Evolutionary conservation across 2,797 vertebrate genomes (phyloP), one percentile per base, ranked within the genome.

Genomic region (Margarornis squamiger): DNA sequence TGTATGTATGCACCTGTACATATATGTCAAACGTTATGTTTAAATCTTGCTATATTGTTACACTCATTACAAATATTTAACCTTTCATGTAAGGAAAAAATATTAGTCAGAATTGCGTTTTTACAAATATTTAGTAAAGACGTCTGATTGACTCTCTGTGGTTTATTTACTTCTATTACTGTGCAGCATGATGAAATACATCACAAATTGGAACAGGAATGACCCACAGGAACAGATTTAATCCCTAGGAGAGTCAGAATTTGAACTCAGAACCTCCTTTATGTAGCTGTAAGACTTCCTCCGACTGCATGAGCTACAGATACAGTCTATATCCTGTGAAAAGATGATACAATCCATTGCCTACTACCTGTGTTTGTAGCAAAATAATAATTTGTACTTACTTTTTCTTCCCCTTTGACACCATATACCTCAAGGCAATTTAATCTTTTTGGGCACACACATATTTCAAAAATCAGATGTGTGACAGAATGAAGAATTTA

Each of bases 161-260:
- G n/a, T 91, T 80, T 89, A 63, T 86, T 86, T 79, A 71, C 67
- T 91, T 76, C 70, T 61, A 14, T 39, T 49, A 38, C 43, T 72
- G 58, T 58, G 75, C 65, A 83, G 55, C 34, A 29, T 0, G 24
- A 71, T 62, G 43, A 85, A 91, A 73, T 26, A 72, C 41, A 73
- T 48, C 72, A 52, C 30, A 67, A 55, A 22, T 9, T 54, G 58
- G 26, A 88, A 68, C 7, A 51, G 43, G 36, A 68, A 51, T 7
- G 46, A 68, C 75, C 77, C 68, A 75, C 23, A 26, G 84, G 62
- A 74, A 59, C 24, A 81, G 52, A 68, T 54, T 22, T 55, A 59
- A 74, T 57, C 70, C 59, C 6, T 9, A 30, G 22, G 20, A 54
- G 54, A n/a, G 39, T 66, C 26, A 38, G 32, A 88, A 52, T 81